Evolutionary conservation across 2,888 invertebrate genomes (phyloP), one percentile per base, ranked within the genome.

Genomic region (Drosophila phalerata): DNA sequence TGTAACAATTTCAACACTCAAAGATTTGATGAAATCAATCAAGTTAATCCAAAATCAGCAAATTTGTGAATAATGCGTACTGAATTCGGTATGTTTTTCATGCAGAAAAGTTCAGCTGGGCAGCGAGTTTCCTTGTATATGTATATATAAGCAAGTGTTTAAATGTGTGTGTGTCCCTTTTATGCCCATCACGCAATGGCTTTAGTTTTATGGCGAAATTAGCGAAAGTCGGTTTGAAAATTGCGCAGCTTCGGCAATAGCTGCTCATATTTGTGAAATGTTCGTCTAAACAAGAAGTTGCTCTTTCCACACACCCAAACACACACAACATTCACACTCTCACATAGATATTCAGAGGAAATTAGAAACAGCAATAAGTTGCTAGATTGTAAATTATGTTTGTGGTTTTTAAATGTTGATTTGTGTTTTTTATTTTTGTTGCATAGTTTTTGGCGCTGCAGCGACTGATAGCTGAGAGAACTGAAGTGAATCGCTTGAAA

Each of bases 201-300:
- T 76, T 73, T 76, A 79, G 81, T 80, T 82, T 80, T 79, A 86
- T 90, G 88, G 61, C 66, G 88, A 91, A 90, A 90, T 91, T 84
- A 80, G 78, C 70, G 72, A 71, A 86, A 67, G 55, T 71, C 68
- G 66, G 42, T 67, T 58, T 69, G 49, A 52, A 69, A 67, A 75
- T 62, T 52, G 65, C 70, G 65, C 71, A 64, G 67, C 72, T 64
- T 66, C 56, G 70, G 58, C 78, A 69, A 77, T 56, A 53, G 28
- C 60, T 34, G 53, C 48, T 52, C 49, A 66, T 64, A 64, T 69
- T 81, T 72, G 76, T 69, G 69, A 81, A 77, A 84, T 85, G 66
- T 70, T 38, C 40, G n/a, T 34, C 32, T 47, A 45, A 49, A 48
- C 38, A 45, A n/a, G 45, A 48, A 47, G 57, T 61, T 52, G 56